Evolutionary conservation across 2,113 vertebrate genomes (phyloP).

Genomic region (Apodemus sylvaticus): DNA sequence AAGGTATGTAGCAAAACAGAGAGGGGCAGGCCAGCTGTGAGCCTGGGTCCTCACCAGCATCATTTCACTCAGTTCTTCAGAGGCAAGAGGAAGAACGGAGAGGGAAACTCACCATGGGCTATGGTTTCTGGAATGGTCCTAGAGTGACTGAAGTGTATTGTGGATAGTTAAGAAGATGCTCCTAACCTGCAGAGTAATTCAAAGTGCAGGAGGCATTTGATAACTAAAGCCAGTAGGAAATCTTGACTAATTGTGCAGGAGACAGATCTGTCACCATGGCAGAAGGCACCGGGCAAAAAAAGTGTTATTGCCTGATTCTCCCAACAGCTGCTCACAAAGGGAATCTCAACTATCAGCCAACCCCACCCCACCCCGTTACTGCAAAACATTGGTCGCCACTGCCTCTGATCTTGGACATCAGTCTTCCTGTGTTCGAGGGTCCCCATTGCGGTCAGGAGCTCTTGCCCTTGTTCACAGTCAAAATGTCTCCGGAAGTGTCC

Average conservation of each 20-base stretch:
- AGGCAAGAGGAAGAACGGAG: background rate
- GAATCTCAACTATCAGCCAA: background rate
- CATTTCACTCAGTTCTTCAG: background rate
- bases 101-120: background rate
- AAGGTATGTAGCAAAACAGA: background rate
- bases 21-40: background rate
- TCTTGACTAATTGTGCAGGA: background rate
- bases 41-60: background rate
- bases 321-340: background rate
- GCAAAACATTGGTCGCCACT: background rate
- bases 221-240: background rate
- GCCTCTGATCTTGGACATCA: background rate
- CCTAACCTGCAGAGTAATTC: background rate
- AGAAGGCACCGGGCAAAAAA: background rate
- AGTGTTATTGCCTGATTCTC: background rate
- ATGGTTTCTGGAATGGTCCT: background rate
- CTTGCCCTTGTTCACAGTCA: background rate
- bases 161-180: background rate
- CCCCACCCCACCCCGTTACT: too few species aligned
- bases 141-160: background rate
- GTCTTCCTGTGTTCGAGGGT: background rate
- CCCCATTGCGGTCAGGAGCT: background rate
- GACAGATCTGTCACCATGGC: background rate
- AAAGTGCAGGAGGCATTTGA: background rate
- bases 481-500: background rate